Evolutionary conservation across 2,888 invertebrate species (phyloP), one percentile per base, ranked within the genome.

Genomic region (Pristionchus arcanus): DNA sequence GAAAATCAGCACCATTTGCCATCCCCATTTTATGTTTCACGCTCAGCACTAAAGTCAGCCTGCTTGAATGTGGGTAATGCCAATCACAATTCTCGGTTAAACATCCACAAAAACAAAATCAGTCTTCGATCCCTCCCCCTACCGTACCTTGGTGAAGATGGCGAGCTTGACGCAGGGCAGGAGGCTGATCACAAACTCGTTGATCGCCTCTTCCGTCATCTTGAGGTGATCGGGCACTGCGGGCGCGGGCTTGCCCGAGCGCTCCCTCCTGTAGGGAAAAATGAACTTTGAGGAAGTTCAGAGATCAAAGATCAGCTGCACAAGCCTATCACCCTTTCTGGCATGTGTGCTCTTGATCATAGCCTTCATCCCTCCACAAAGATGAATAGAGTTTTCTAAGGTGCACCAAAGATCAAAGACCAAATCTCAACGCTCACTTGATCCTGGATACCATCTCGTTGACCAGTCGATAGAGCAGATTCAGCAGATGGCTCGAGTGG

Each of bases 141-240:
- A 71, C 34, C 68, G 63, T 88, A 96, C 96, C 92, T 97, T 97
- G 91, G 97, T 97, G 96, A 97, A 98, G 95, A 98, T 97, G 0
- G 97, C 97, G 91, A 97, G 97, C 89, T 94, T 93, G 21, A 94
- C 87, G 55, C 92, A 93, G 4, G 97, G 97, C 91, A 97, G 96
- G 92, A 98, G 96, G 91, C 95, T 91, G 28, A 89, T 90, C n/a
- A 94, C 93, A 77, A 94, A 92, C 13, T 90, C 91, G 34, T 94
- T 93, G 16, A 95, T 89, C 66, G 93, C 92, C 4, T 66, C 96
- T 90, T 98, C 97, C 0, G 97, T 97, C 37, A 98, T 96, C 93
- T 97, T 97, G 95, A 97, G 96, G 1, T 96, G 95, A 0, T 97
- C 96, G 0, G 97, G 97, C 53, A 97, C 89, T 5, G 49, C 13